Evolutionary conservation across 2,113 vertebrate species (phyloP), one percentile per base, ranked within the genome.

Genomic region (Uria aalge): DNA sequence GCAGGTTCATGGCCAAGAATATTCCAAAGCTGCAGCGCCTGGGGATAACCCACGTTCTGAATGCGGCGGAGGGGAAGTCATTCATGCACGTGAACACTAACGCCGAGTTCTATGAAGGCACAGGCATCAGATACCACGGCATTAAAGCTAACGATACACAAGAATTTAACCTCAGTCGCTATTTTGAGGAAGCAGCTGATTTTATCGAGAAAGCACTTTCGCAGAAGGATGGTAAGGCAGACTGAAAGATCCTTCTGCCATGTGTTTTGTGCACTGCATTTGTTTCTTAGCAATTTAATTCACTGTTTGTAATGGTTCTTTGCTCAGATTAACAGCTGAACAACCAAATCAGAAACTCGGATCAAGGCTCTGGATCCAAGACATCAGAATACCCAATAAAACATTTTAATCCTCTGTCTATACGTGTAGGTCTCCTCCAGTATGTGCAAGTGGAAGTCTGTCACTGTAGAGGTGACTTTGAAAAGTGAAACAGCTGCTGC

Each of bases 81-180:
- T 99, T 99, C 97, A 99, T 99, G 99, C 99, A 99, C 5, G 99
- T 99, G 95, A 99, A 99, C 98, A 99, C 99, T 85, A 99, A 97
- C 20, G 98, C 98, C n/a, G 99, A 98, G 60, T 99, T 99, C 98
- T 99, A 99, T 88, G 96, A 98, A 75, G 99, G 99, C 95, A 99
- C 99, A 3, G 99, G 98, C 95, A 99, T 99, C 98, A 98, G 95
- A 74, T 99, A 99, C 98, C 98, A 99, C 71, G 99, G 99, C 91
- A 99, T 99, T 96, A 98, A 98, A 97, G 99, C 99, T 86, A 99
- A 99, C 1, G 99, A 99, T 92, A 99, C 99, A 0, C 98, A 98
- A 85, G 98, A 99, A 62, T 99, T 99, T 97, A 98, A 99, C 98
- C 99, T 99, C 97, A 99, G 99, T 85, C 98, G 98, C 97, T 99